phyloP scores from a whole-genome alignment of 1,140 invertebrate genomes.

The Epicauta chinensis region DNA sequence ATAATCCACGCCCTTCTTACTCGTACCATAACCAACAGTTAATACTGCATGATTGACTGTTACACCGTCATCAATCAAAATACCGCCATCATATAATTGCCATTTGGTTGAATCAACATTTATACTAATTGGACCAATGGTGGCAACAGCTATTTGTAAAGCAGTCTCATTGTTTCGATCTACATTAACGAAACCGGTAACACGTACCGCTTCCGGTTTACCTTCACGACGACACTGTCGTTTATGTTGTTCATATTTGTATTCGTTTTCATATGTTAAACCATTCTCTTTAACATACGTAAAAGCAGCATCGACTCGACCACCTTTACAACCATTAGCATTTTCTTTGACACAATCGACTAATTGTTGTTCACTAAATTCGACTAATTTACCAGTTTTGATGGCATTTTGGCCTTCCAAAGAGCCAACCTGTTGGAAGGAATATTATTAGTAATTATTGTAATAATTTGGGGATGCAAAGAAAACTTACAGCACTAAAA shows the following conservation, averaged over 20 bases:
- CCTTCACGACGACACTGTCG: slow-evolving; percentile 17
- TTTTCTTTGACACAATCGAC: slow-evolving; percentile 96
- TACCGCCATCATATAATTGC: slow-evolving; percentile 47
- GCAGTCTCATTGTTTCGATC: slow-evolving; percentile 54
- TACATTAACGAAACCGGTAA: slow-evolving; percentile 16
- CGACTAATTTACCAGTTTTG: slow-evolving; percentile 65
- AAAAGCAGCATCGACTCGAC: slow-evolving; percentile 87
- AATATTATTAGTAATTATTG: no score
- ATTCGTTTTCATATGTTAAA: slow-evolving; percentile 82
- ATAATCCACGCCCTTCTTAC: slow-evolving; percentile 23
- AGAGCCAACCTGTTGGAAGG: slow-evolving; percentile 63
- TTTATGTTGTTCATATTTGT: slow-evolving; percentile 13
- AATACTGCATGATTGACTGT: slow-evolving; percentile 27
- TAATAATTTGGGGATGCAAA: no score
- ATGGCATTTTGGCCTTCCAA: slow-evolving; percentile 72
- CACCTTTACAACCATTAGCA: slow-evolving; percentile 89
- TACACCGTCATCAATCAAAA: slow-evolving; percentile 29
- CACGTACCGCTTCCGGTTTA: slow-evolving; percentile 41
- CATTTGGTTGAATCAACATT: slow-evolving; percentile 77
- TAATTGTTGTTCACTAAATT: slow-evolving; percentile 92
- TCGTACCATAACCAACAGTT: slow-evolving; percentile 25
- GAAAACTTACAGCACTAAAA: slow-evolving; percentile 65
- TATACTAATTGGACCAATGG: slow-evolving; percentile 75
- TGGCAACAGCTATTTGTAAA: slow-evolving; percentile 72
- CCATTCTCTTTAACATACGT: slow-evolving; percentile 83